Evolutionary conservation across 2,888 invertebrate species (phyloP), one percentile per base, ranked within the genome.

Genomic region (Phoronis australis): DNA sequence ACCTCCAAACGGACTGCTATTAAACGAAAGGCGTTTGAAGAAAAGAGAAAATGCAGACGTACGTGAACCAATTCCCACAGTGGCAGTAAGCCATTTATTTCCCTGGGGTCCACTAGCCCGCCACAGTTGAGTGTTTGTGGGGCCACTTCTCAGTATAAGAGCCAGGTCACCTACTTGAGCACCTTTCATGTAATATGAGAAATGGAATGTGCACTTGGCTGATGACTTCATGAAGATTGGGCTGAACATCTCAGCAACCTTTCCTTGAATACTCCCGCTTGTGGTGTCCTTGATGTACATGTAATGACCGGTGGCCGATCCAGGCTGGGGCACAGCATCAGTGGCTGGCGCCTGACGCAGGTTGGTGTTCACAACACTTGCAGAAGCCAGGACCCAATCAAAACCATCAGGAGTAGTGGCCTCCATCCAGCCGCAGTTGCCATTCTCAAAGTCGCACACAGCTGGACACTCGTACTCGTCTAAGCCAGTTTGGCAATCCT

Each of bases 381-480:
- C 47, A 41, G 22, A 54, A 42, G 43, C 40, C 44, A 64, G 53
- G n/a, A 45, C 47, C 69, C 69, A 71, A 52, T 70, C 63, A 56
- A 70, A 58, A n/a, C 52, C 47, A 56, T 68, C 66, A 2, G 54
- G 31, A 4, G 49, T 26, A 22, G 56, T 52, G n/a, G n/a, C n/a
- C 42, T 67, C 65, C 4, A 37, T 42, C 69, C 68, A 72, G 4
- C 66, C 65, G 59, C 73, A 73, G 4, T 54, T 48, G 27, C 55
- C 62, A 21, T 54, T 56, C 49, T 70, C 66, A 60, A 73, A 73
- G 20, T 62, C 55, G 54, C 73, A 73, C 1, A 59, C 43, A 23
- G 60, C 46, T 24, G 62, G 48, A 22, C 51, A 51, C 1, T 26
- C 31, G 2, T 12, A 2, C 37, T 51, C 51, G 20, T 51, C 51